phyloP scores from a whole-genome alignment of 2,888 invertebrate genomes.

The Polydrusus tereticollis region DNA sequence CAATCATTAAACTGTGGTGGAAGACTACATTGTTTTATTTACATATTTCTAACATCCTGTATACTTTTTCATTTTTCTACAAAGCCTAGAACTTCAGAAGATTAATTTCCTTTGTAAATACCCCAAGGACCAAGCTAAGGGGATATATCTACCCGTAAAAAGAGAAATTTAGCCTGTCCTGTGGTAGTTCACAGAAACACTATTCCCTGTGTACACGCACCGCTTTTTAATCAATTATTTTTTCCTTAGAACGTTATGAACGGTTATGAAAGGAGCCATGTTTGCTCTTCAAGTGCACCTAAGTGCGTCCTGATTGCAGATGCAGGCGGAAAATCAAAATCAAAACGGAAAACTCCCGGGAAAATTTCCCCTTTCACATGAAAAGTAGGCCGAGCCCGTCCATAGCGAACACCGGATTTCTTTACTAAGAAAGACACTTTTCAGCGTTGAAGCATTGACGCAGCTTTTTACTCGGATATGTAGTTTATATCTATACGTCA shows the following conservation, averaged over 20 bases:
- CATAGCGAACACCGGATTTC: conserved; percentile 37
- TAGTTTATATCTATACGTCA: conserved; percentile 40
- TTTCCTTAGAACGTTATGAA: conserved; percentile 2
- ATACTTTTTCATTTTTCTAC: no score
- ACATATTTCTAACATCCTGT: no score
- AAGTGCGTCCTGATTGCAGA: conserved; percentile 47
- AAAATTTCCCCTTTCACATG: conserved; percentile 40
- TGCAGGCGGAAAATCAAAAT: conserved; percentile 45
- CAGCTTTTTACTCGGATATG: conserved; percentile 29
- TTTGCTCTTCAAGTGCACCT: conserved; percentile 46
- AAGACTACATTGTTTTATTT: no score
- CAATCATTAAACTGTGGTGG: no score
- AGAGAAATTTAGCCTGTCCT: no score
- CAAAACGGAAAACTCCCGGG: conserved; percentile 38
- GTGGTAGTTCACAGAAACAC: no score
- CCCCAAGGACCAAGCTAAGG: no score
- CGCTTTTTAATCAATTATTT: conserved; percentile 45
- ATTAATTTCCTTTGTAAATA: no score
- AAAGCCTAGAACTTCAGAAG: no score
- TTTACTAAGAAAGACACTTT: conserved; percentile 45
- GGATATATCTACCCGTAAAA: no score
- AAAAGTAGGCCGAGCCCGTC: conserved; percentile 46
- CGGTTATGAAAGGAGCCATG: conserved; percentile 30
- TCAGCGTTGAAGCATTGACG: conserved; percentile 43
- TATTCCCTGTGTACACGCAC: no score